phyloP scores from a whole-genome alignment of 2,113 vertebrate genomes.

The Thryonomys swinderianus region DNA sequence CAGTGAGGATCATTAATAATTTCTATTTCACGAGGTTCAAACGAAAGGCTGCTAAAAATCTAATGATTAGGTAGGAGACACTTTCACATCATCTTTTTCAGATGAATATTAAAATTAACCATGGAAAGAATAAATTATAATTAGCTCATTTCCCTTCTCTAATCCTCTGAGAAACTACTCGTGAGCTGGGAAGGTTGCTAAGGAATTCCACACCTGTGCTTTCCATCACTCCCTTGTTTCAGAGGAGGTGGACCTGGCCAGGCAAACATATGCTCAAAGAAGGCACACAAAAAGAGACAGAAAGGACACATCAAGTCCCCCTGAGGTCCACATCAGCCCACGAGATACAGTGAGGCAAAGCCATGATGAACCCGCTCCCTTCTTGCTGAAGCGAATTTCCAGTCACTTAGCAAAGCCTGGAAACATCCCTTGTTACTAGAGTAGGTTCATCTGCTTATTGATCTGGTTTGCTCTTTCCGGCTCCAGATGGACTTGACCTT shows the following conservation, averaged over 20 bases:
- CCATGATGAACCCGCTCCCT: background rate
- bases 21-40: background rate
- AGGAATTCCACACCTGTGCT: background rate
- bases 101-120: constrained; percentile 25
- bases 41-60: background rate
- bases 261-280: background rate
- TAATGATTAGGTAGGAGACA: background rate
- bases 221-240: background rate
- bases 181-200: background rate
- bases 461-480: constrained; percentile 60
- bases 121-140: constrained; percentile 35
- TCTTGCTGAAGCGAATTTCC: constrained; percentile 31
- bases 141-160: background rate
- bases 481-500: constrained; percentile 41
- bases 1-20: background rate
- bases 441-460: constrained; percentile 21
- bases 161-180: constrained; percentile 9
- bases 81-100: background rate
- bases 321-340: background rate
- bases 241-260: background rate
- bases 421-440: constrained; percentile 12
- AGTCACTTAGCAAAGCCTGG: constrained; percentile 8
- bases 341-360: background rate
- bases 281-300: background rate
- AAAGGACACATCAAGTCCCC: background rate